These are phyloP conservation scores for Drosophila setifemur DNA, from an alignment of 1,140 invertebrate species.

Conservation along the genomic window DNA sequence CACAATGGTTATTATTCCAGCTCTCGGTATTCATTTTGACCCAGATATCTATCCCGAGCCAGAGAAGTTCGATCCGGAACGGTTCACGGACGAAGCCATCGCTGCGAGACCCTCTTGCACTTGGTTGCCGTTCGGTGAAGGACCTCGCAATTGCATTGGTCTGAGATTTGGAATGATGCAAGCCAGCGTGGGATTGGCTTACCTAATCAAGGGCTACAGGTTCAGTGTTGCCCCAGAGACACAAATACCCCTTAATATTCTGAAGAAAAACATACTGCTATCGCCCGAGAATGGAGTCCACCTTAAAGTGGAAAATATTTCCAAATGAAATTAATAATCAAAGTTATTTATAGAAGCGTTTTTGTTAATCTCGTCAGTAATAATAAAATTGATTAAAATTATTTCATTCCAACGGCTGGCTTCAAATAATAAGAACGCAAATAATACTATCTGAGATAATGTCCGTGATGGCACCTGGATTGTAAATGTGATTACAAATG, in stretches of 20 bases:
- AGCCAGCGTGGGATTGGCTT: conserved; percentile 84
- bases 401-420: too few relatives aligned
- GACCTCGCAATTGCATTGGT: conserved; percentile 82
- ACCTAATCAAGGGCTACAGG: conserved; percentile 70
- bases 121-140: conserved; percentile 60
- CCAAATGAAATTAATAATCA: conserved; percentile 7
- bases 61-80: conserved; percentile 85
- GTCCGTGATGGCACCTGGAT: too few relatives aligned
- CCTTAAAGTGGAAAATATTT: conserved; percentile 46
- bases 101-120: conserved; percentile 45
- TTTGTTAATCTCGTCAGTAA: too few relatives aligned
- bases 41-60: conserved; percentile 70
- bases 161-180: conserved; percentile 86
- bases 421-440: too few relatives aligned
- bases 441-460: too few relatives aligned
- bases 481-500: too few relatives aligned
- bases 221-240: conserved; percentile 47
- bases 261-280: too few relatives aligned
- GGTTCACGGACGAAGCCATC: conserved; percentile 82
- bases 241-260: too few relatives aligned
- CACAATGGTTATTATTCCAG: conserved; percentile 85
- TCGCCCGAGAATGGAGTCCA: conserved; percentile 52
- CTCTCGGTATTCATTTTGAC: conserved; percentile 85
- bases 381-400: too few relatives aligned
- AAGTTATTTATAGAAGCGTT: too few relatives aligned